Conservation (phyloP, 1,140 invertebrate genomes). For the Maniola jurtina region DNA sequence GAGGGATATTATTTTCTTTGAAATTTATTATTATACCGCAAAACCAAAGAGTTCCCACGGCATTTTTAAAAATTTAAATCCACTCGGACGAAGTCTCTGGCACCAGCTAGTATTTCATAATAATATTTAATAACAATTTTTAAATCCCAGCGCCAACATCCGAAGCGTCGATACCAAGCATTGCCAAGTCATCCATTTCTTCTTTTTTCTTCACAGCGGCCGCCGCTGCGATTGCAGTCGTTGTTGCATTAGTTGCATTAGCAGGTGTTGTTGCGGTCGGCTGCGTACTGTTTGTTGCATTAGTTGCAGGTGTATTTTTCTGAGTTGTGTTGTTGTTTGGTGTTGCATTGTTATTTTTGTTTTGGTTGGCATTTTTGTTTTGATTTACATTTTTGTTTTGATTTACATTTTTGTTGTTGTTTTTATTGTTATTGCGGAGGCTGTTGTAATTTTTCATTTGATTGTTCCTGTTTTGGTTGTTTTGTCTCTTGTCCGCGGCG, state of each 20-base stretch:
- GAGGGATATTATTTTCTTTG: too few relatives aligned
- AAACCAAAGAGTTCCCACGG: too few relatives aligned
- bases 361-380: constrained; percentile 3
- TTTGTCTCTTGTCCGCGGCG: constrained; percentile 23
- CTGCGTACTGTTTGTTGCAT: neutral
- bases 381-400: constrained; percentile 1
- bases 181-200: constrained; percentile 83
- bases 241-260: neutral
- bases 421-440: constrained; percentile 9
- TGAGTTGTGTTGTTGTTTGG: neutral
- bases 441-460: constrained; percentile 6
- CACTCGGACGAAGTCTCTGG: too few relatives aligned
- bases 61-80: too few relatives aligned
- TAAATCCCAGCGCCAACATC: constrained; percentile 80
- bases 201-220: constrained; percentile 55
- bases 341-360: neutral
- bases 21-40: too few relatives aligned
- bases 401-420: neutral
- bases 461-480: constrained; percentile 15
- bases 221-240: neutral
- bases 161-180: constrained; percentile 84
- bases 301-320: neutral
- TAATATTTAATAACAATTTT: neutral
- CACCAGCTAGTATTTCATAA: too few relatives aligned
- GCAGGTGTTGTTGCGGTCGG: neutral